Base-by-base conservation (phyloP, 2,113 vertebrate genomes). In the Austrofundulus limnaeus region DNA sequence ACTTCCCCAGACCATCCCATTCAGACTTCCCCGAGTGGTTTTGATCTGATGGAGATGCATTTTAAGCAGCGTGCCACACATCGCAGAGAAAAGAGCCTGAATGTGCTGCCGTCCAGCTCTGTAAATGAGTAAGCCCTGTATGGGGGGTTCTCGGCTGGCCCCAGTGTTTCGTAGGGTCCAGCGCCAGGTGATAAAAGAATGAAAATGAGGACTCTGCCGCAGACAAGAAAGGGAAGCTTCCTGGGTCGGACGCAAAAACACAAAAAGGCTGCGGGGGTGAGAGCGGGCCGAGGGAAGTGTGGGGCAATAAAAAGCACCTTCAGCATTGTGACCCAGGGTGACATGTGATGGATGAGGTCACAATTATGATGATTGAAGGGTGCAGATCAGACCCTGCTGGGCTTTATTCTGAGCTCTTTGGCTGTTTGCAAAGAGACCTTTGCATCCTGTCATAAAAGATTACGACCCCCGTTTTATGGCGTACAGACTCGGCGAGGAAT, bases 371-470 rank as follows among this genome's bases (percentile, higher is more conserved):
- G 92, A 92, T 90, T 94, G 91, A 93, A 93, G 90, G 90, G 91
- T 89, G 70, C 84, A 92, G 85, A 92, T 94, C 93, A 88, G 91
- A 84, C 87, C 94, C 94, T 95, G 94, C 93, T 95, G 94, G 92
- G 90, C 90, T 94, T 94, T 92, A 92, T 92, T 79, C 92, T 87
- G 70, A 84, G 86, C 79, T 92, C 92, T 93, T 91, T 93, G 93
- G 90, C 92, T 94, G 92, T 94, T 93, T 94, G 92, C 89, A 91
- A 93, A 92, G 93, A 91, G 93, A 92, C 91, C 92, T 92, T 93
- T 91, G 91, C 91, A 93, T 93, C 92, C 92, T 93, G 92, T 92
- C 92, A 93, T 93, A 93, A 93, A 93, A 93, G 90, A 93, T 95
- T 96, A 96, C 93, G 92, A 93, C 94, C 92, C 93, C 86, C 4